Percentiles rank a stretch among this genome's conserved stretches.
Conservation (phyloP, 2,888 invertebrate species). For the Oxyscelio sp. region DNA sequence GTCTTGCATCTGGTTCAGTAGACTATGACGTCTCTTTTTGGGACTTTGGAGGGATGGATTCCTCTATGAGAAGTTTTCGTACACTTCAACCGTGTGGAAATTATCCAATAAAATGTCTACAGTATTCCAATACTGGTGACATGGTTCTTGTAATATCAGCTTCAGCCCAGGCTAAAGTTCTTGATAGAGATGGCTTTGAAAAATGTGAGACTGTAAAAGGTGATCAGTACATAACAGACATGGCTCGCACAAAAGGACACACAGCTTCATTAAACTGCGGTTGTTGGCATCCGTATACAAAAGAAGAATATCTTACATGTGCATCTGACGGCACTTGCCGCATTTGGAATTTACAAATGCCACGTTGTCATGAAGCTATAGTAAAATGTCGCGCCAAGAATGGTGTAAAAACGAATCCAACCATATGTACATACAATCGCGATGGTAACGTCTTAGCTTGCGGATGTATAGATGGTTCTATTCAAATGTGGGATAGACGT, state of each 20-base stretch:
- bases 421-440: conserved; percentile 94
- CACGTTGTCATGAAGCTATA: conserved; percentile 93
- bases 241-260: conserved; percentile 98
- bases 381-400: conserved; percentile 96
- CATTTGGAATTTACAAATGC: conserved; percentile 94
- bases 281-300: conserved; percentile 97
- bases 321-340: conserved; percentile 96
- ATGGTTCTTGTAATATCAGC: conserved; percentile 97
- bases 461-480: conserved; percentile 97
- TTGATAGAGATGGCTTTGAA: conserved; percentile 98
- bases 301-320: conserved; percentile 98
- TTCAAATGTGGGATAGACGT: conserved; percentile 99
- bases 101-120: conserved; percentile 96
- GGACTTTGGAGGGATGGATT: conserved; percentile 99
- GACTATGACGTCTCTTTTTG: conserved; percentile 99
- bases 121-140: conserved; percentile 98
- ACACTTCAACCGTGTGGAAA: conserved; percentile 98
- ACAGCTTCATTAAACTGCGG: conserved; percentile 96
- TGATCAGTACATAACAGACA: conserved; percentile 98
- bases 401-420: conserved; percentile 95
- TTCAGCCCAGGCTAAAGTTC: conserved; percentile 96
- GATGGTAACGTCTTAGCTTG: conserved; percentile 97
- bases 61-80: conserved; percentile 96
- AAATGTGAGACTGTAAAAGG: conserved; percentile 98
- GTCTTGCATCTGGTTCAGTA: conserved; percentile 96